Conservation (phyloP, 2,888 invertebrate species). For the Oithona nana region DNA sequence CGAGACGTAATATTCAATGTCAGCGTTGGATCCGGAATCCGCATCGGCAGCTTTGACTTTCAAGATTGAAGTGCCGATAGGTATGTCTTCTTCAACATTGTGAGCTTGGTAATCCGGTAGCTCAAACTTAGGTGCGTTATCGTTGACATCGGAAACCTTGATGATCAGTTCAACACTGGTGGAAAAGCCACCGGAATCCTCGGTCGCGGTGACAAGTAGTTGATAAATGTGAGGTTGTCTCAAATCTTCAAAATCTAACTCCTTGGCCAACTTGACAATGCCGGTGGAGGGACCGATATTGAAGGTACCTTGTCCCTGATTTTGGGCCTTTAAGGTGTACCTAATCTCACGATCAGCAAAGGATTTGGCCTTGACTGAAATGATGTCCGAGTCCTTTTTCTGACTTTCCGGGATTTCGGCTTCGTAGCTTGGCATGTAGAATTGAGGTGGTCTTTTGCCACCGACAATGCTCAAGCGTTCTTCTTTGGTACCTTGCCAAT, state of each 20-base stretch:
- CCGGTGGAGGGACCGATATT: slow-evolving; percentile 86
- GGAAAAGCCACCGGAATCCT: slow-evolving; percentile 91
- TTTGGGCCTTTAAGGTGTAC: slow-evolving; percentile 84
- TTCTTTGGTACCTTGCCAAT: slow-evolving; percentile 75
- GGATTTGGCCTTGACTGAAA: slow-evolving; percentile 89
- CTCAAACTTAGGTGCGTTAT: slow-evolving; percentile 90
- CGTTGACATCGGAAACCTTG: slow-evolving; percentile 82
- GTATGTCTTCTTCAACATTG: slow-evolving; percentile 85
- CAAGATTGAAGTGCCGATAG: slow-evolving; percentile 72
- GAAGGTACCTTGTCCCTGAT: slow-evolving; percentile 86
- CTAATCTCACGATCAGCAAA: slow-evolving; percentile 90
- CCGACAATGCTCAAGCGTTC: slow-evolving; percentile 82
- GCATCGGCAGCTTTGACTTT: slow-evolving; percentile 83
- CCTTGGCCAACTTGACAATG: slow-evolving; percentile 83
- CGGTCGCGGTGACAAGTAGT: slow-evolving; percentile 74
- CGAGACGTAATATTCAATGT: slow-evolving; percentile 73
- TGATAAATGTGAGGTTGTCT: slow-evolving; percentile 84
- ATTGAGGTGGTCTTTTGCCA: slow-evolving; percentile 93
- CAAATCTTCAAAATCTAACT: slow-evolving; percentile 88
- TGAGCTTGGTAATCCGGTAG: slow-evolving; percentile 90
- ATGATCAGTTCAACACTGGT: slow-evolving; percentile 54
- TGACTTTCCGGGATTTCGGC: slow-evolving; percentile 92
- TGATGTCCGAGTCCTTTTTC: slow-evolving; percentile 86
- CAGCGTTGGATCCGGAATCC: slow-evolving; percentile 84
- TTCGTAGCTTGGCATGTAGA: slow-evolving; percentile 83